Conservation (phyloP, 2,888 invertebrate genomes). For the Ennomos erosarius region DNA sequence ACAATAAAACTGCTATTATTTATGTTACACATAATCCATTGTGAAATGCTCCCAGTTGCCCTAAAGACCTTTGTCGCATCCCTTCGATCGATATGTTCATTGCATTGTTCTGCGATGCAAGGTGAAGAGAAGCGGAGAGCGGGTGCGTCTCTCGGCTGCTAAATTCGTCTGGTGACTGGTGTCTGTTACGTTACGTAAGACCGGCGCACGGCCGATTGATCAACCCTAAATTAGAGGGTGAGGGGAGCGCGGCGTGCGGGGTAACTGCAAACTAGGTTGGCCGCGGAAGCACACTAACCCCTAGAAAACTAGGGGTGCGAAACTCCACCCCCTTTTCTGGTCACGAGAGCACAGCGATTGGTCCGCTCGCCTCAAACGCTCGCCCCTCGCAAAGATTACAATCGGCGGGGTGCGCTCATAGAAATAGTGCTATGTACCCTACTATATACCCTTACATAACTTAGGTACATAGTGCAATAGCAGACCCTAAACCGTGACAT, state of each 20-base stretch:
- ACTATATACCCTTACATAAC: conserved; percentile 71
- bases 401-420: conserved; percentile 85
- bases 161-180: conserved; percentile 63
- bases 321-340: conserved; percentile 85
- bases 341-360: conserved; percentile 83
- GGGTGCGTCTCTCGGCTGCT: conserved; percentile 30
- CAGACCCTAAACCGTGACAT: conserved; percentile 76
- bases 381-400: conserved; percentile 84
- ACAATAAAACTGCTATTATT: too few relatives aligned
- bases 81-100: conserved; percentile 18
- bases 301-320: conserved; percentile 86
- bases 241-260: conserved; percentile 69
- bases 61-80: conserved; percentile 19
- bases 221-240: conserved; percentile 82
- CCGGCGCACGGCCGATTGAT: conserved; percentile 75
- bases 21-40: too few relatives aligned
- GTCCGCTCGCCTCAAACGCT: conserved; percentile 76
- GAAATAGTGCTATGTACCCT: conserved; percentile 80
- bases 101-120: conserved; percentile 1
- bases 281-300: conserved; percentile 85
- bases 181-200: conserved; percentile 77
- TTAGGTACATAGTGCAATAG: conserved; percentile 66
- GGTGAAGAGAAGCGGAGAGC: conserved; percentile 17
- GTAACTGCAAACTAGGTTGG: conserved; percentile 83
- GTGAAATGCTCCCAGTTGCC: too few relatives aligned